phyloP scores from a whole-genome alignment of 2,888 invertebrate genomes.

The Agrilus cyanescens region DNA sequence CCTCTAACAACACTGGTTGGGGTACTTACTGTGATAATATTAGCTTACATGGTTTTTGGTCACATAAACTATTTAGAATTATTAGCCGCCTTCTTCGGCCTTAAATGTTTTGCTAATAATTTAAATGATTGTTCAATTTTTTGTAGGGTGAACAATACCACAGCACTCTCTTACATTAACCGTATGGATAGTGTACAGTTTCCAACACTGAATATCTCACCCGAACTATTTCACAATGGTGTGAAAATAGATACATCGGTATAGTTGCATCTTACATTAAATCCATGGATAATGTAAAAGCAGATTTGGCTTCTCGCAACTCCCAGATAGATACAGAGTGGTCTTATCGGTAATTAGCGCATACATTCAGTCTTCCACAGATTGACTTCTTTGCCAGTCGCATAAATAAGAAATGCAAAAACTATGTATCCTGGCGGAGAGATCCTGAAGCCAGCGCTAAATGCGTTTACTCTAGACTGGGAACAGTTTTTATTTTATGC shows the following conservation, averaged over 20 bases:
- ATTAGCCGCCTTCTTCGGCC: slow-evolving; percentile 15
- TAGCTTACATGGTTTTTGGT: slow-evolving; percentile 15
- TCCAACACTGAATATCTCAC: too few species aligned
- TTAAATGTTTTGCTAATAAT: slow-evolving; percentile 17
- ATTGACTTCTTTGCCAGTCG: too few species aligned
- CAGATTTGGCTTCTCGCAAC: slow-evolving; percentile 5
- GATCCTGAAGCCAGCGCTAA: too few species aligned
- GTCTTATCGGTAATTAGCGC: too few species aligned
- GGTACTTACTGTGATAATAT: slow-evolving; percentile 11
- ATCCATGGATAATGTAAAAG: slow-evolving; percentile 5
- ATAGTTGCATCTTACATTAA: slow-evolving; percentile 6
- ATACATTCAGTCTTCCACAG: too few species aligned
- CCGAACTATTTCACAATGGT: too few species aligned
- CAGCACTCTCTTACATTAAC: slow-evolving; percentile 14
- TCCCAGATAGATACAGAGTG: slow-evolving; percentile 7
- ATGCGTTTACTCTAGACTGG: too few species aligned
- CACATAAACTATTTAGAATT: slow-evolving; percentile 19
- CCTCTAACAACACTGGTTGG: slow-evolving; percentile 18
- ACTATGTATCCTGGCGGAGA: too few species aligned
- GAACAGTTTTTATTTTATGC: too few species aligned
- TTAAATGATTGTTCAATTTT: slow-evolving; percentile 10
- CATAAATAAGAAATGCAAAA: too few species aligned
- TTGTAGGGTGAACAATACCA: slow-evolving; percentile 16
- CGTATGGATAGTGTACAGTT: too few species aligned
- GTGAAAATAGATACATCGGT: slow-evolving; percentile 3